A percentile compares a stretch with the other conserved stretches of the same genome.
Conservation (phyloP, 2,888 invertebrate genomes). For the Chrysomela aeneicollis region DNA sequence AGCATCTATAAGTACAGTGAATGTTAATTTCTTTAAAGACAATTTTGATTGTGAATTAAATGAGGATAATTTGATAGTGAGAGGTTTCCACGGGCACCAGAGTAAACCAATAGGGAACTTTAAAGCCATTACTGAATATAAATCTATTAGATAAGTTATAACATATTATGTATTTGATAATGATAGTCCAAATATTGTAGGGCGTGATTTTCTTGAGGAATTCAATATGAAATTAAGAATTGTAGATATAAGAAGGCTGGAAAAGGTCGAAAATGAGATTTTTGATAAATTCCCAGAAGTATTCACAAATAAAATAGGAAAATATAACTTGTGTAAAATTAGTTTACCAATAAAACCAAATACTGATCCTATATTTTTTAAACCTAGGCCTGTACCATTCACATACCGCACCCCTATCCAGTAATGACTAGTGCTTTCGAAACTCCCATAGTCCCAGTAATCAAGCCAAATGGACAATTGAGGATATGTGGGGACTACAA, state of each 20-base stretch:
- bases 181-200: conserved; percentile 8
- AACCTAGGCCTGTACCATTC: conserved; percentile 3
- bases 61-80: background rate
- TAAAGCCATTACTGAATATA: background rate
- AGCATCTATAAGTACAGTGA: too few species aligned
- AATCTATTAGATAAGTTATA: background rate
- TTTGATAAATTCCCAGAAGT: conserved; percentile 6
- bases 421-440: conserved; percentile 11
- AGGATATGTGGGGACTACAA: conserved; percentile 28
- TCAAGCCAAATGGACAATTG: too few species aligned
- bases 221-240: conserved; percentile 12
- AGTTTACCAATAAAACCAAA: background rate
- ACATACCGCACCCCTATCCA: background rate
- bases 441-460: conserved; percentile 22
- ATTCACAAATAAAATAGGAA: conserved; percentile 3
- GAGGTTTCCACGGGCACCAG: too few species aligned
- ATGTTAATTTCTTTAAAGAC: background rate
- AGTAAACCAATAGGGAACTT: background rate
- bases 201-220: conserved; percentile 13
- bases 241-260: background rate
- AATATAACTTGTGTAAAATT: background rate
- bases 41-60: background rate
- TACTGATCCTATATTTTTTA: background rate
- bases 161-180: conserved; percentile 6
- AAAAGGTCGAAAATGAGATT: background rate